Evolutionary conservation across 2,888 invertebrate genomes (phyloP), one percentile per base, ranked within the genome.

Genomic region (Agrotis ipsilon): DNA sequence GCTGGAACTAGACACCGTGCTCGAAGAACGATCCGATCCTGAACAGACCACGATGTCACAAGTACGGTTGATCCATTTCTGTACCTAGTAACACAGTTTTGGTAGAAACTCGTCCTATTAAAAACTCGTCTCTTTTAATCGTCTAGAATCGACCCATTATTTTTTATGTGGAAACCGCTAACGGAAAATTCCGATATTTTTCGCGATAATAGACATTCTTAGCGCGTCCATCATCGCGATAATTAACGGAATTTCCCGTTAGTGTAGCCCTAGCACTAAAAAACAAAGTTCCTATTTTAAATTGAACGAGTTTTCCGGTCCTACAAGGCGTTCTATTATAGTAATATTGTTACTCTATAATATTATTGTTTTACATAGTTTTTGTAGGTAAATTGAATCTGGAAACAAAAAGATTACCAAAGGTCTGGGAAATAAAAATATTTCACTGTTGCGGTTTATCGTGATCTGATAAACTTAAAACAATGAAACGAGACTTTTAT

Each of bases 21-120:
- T 98, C 32, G 98, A 98, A 89, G 98, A 98, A 88, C 97, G 98
- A 74, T 98, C 98, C 18, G 98, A 98, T 90, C 97, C 97, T 7
- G 98, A 98, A 90, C 97, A 97, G 89, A 97, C 97, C 3, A 95
- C 95, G 14, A 72, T 94, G 5, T 95, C 96, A 71, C 97, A 96
- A 89, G 96, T 96, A 91, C 7, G 48, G 32, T 32, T 55, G 6
- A 7, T n/a, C n/a, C 14, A n/a, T 2, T 7, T 11, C 13, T n/a
- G 27, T 18, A 43, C 43, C 14, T 45, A 45, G 2, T 46, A 6
- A 46, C n/a, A 11, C 19, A 32, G n/a, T 19, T 6, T n/a, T 7
- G n/a, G 3, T 9, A 18, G 27, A n/a, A 54, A 54, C 27, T 54
- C n/a, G n/a, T 27, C 54, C 5, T 13, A 18, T 11, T 5, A 32